Evolutionary conservation across 2,888 invertebrate species (phyloP).

Genomic region (Psococerastis gibbosa): DNA sequence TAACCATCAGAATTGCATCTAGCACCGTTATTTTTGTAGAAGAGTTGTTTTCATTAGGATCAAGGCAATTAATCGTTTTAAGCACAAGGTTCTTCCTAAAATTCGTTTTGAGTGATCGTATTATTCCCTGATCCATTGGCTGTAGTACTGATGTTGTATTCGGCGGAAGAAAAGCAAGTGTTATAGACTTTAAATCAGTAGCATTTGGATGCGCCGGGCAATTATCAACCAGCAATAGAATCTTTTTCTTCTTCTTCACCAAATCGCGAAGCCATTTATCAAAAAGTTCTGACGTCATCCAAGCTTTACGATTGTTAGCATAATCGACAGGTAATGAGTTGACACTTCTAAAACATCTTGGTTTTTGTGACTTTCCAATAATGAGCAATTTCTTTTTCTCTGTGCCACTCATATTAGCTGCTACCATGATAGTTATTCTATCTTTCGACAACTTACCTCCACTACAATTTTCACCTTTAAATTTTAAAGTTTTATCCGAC

Average conservation of each 20-base stretch:
- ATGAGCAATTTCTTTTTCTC: conserved; percentile 22
- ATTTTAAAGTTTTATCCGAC: conserved; percentile 18
- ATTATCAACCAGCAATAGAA: conserved; percentile 20
- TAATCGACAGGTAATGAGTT: conserved; percentile 19
- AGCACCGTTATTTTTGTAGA: background rate
- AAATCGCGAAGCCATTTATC: conserved; percentile 18
- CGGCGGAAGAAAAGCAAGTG: conserved; percentile 17
- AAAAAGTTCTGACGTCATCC: too few species aligned
- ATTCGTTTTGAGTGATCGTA: conserved; percentile 5
- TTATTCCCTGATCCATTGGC: conserved; percentile 13
- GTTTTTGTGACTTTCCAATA: conserved; percentile 21
- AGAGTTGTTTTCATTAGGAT: background rate
- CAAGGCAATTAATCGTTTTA: background rate
- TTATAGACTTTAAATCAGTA: conserved; percentile 15
- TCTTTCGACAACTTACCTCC: conserved; percentile 20
- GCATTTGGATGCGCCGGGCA: conserved; percentile 18
- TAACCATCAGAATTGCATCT: background rate
- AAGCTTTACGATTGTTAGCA: conserved; percentile 15
- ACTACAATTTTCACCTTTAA: conserved; percentile 20
- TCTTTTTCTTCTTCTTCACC: conserved; percentile 17
- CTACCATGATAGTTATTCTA: conserved; percentile 21
- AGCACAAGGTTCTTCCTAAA: background rate
- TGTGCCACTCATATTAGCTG: conserved; percentile 21
- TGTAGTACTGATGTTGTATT: conserved; percentile 12
- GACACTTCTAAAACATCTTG: conserved; percentile 22